A percentile compares a stretch with the other conserved stretches of the same genome.
These are phyloP conservation scores for Calvadosia cruxmelitensis DNA, from an alignment of 30 jellyfish, hydroid and myxozoan genomes.

Conservation along the genomic window DNA sequence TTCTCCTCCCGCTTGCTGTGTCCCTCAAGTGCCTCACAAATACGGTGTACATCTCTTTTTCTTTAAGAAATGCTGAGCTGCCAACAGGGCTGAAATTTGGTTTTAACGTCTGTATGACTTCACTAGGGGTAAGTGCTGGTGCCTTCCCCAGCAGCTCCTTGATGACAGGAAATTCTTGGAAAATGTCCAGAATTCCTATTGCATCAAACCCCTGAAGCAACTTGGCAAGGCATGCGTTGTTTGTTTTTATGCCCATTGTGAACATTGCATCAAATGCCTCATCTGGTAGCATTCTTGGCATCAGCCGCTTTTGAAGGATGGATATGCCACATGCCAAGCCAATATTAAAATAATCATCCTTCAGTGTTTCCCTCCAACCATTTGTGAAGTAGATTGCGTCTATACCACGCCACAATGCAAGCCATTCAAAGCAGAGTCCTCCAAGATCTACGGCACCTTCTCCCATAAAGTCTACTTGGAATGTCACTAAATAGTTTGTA, in stretches of 20 bases:
- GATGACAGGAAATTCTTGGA: constrained; percentile 9
- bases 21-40: constrained; percentile 27
- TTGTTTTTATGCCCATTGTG: neutral
- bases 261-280: constrained; percentile 19
- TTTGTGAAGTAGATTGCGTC: constrained; percentile 28
- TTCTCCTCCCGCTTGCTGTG: constrained; percentile 40
- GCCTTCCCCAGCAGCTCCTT: constrained; percentile 12
- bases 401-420: constrained; percentile 20
- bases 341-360: constrained; percentile 33
- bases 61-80: constrained; percentile 11
- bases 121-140: constrained; percentile 6
- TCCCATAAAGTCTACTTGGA: constrained; percentile 41
- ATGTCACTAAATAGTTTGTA: constrained; percentile 14
- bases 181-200: constrained; percentile 18
- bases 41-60: constrained; percentile 15
- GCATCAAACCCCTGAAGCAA: constrained; percentile 22
- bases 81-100: constrained; percentile 39
- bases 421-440: constrained; percentile 46
- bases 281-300: constrained; percentile 14
- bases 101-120: constrained; percentile 8
- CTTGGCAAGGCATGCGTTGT: constrained; percentile 3
- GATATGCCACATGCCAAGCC: constrained; percentile 23
- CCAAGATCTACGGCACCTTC: constrained; percentile 36
- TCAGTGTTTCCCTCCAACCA: constrained; percentile 21
- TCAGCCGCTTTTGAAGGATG: constrained; percentile 32